Conservation (phyloP, 2,797 vertebrate genomes). For the Channa striata region DNA sequence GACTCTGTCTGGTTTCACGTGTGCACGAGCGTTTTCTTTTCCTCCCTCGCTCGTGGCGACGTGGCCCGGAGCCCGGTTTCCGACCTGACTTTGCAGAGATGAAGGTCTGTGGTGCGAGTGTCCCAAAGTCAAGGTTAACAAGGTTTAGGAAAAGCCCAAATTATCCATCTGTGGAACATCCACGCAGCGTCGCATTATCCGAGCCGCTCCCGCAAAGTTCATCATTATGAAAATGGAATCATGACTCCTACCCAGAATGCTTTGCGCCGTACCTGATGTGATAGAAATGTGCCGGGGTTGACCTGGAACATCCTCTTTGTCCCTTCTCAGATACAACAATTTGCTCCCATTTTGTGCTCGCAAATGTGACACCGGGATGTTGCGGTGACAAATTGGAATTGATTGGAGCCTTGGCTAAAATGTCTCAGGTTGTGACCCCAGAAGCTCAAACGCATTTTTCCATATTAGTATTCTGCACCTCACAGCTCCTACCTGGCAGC, state of each 20-base stretch:
- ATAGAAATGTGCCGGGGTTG: slow-evolving; percentile 64
- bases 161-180: too few species aligned
- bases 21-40: neutral
- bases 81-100: slow-evolving; percentile 24
- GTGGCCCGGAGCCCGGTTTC: slow-evolving; percentile 6
- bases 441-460: slow-evolving; percentile 72
- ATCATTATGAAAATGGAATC: slow-evolving; percentile 17
- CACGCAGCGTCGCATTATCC: neutral
- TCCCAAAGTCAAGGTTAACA: neutral
- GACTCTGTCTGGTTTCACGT: neutral
- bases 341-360: slow-evolving; percentile 63
- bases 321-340: slow-evolving; percentile 63
- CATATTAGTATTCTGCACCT: slow-evolving; percentile 74
- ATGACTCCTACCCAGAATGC: slow-evolving; percentile 49
- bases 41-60: neutral
- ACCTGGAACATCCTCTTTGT: slow-evolving; percentile 67
- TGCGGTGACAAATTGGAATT: slow-evolving; percentile 82
- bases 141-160: neutral
- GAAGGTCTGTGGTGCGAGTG: neutral
- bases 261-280: slow-evolving; percentile 41
- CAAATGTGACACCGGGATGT: slow-evolving; percentile 75
- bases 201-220: slow-evolving; percentile 17
- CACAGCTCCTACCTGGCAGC: slow-evolving; percentile 49
- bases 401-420: slow-evolving; percentile 78
- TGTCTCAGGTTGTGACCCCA: slow-evolving; percentile 76